A percentile compares a stretch with the other conserved stretches of the same genome.
Evolutionary conservation across 2,888 invertebrate genomes (phyloP).

Genomic region (Coenonympha arcania): DNA sequence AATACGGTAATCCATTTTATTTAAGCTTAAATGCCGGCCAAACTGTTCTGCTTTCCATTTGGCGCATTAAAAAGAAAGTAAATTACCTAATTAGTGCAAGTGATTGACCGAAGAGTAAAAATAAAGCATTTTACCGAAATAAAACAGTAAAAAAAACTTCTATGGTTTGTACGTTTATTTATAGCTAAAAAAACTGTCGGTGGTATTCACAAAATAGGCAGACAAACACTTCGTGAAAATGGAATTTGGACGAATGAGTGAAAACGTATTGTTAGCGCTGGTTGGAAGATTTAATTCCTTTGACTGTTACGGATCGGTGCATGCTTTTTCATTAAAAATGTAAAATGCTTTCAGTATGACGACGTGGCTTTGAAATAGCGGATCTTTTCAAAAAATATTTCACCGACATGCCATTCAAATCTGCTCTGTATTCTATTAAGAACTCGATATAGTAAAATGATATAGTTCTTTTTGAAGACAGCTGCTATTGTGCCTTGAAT

Average conservation of each 20-base stretch:
- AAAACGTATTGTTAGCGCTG: conserved; percentile 53
- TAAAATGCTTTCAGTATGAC: conserved; percentile 65
- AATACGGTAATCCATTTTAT: not conserved
- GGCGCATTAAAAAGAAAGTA: not conserved
- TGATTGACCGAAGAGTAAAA: too few relatives aligned
- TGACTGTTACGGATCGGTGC: conserved; percentile 33
- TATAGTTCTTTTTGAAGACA: conserved; percentile 29
- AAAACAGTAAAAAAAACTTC: too few relatives aligned
- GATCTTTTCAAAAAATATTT: conserved; percentile 70
- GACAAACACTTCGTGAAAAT: conserved; percentile 39
- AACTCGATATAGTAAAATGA: conserved; percentile 37
- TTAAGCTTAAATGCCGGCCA: not conserved
- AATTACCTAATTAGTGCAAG: too few relatives aligned
- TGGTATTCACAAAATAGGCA: not conserved
- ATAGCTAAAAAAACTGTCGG: too few relatives aligned
- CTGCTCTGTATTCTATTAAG: conserved; percentile 52
- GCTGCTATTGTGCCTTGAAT: conserved; percentile 3
- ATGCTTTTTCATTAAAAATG: conserved; percentile 71
- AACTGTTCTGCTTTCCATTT: not conserved
- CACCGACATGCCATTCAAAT: conserved; percentile 60
- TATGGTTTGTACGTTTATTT: too few relatives aligned
- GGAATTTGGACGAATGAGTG: conserved; percentile 62
- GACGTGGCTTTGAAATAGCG: conserved; percentile 66
- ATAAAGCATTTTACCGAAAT: too few relatives aligned
- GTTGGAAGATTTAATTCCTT: conserved; percentile 38